Base-by-base conservation (phyloP, 2,888 invertebrate species). In the Cylloceria caligata region DNA sequence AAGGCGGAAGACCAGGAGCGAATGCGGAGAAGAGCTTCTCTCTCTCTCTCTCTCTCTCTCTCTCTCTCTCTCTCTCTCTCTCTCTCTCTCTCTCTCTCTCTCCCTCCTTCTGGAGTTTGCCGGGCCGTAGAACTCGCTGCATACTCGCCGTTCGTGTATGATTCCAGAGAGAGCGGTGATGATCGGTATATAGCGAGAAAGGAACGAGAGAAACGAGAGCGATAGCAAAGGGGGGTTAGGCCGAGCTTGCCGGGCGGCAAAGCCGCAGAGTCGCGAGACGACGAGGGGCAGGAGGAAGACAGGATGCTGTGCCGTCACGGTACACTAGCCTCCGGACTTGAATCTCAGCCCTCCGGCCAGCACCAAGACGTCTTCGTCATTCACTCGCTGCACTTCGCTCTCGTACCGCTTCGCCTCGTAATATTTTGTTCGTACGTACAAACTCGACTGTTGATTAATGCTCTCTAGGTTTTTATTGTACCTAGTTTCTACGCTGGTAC, bases 251-350 rank as follows among this genome's bases (percentile, higher is more conserved):
- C 49, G 68, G 27, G 39, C 64, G 49, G 65, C 55, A 69, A 76
- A 80, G 75, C 75, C 76, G 36, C 72, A 49, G 60, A 34, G 62
- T 60, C 49, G 49, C 49, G 30, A 45, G 89, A 89, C 89, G 90
- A 87, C 87, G 84, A 84, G 88, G 71, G 78, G 84, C 67, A 84
- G 85, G 88, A 86, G 84, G 86, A 85, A 87, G 88, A 88, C 90
- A 89, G 90, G 90, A 91, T 91, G 91, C 90, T 90, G 90, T 87
- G 88, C 89, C 91, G 91, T 88, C 86, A 88, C 85, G 87, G 86
- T 87, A 86, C 86, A 86, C 86, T 88, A 84, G 83, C 84, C 83
- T 81, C 84, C 83, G 85, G 84, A 86, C 86, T 85, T 81, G 86
- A 85, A 84, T 85, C 85, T 80, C 84, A 79, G 80, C 81, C 77